phyloP scores from a whole-genome alignment of 2,797 vertebrate genomes.

The Tarsius wallacei region DNA sequence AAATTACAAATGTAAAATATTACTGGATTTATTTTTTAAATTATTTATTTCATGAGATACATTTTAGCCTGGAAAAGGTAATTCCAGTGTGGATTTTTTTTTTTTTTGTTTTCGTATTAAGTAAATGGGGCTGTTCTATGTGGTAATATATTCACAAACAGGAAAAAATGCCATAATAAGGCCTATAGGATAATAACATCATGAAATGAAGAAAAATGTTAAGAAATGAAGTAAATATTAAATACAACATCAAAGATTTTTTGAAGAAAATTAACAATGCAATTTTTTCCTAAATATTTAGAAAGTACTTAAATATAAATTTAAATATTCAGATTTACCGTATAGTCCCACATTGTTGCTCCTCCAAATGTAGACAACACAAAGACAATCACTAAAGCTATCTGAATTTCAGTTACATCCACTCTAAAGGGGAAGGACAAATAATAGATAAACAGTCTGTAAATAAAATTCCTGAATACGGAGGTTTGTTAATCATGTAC shows the following conservation, averaged over 20 bases:
- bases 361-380: constrained; percentile 95
- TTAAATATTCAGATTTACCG: constrained; percentile 90
- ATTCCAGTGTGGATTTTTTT: background rate
- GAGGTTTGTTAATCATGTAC: constrained; percentile 4
- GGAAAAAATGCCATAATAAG: constrained; percentile 30
- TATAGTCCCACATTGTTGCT: constrained; percentile 94
- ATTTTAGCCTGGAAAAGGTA: constrained; percentile 39
- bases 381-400: constrained; percentile 95
- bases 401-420: constrained; percentile 98
- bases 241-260: constrained; percentile 35
- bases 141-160: constrained; percentile 58
- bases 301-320: constrained; percentile 59
- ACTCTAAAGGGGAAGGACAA: constrained; percentile 90
- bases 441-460: constrained; percentile 10
- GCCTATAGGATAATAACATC: constrained; percentile 54
- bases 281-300: background rate
- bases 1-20: constrained; percentile 61
- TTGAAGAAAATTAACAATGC: constrained; percentile 46
- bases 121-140: constrained; percentile 81
- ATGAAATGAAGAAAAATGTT: constrained; percentile 55
- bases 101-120: background rate
- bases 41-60: constrained; percentile 37
- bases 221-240: constrained; percentile 40
- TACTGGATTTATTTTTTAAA: constrained; percentile 35
- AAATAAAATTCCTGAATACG: constrained; percentile 2